Base-by-base conservation (phyloP, 2,888 invertebrate genomes). In the Leptura quadrifasciata region DNA sequence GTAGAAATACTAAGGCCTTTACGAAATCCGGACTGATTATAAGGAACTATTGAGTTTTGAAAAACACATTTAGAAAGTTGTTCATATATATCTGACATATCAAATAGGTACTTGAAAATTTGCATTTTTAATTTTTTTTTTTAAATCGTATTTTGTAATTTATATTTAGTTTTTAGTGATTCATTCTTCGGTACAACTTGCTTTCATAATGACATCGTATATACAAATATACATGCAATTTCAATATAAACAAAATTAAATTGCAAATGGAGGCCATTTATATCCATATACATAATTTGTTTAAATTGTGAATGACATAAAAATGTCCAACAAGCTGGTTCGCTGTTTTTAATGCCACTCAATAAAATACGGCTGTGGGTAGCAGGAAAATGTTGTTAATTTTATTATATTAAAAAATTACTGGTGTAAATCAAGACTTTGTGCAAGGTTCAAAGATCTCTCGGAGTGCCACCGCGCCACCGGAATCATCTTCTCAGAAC, bases 261-360 rank as follows among this genome's bases (percentile, higher is more conserved):
- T 61, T 27, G 8, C n/a, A n/a, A 61, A 61, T 18, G n/a, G n/a
- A 61, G 31, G 70, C 57, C 70, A 58, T 70, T 31, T 70, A 58
- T 70, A 70, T 70, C 60, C 70, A 70, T 70, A 58, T 58, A 70
- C 5, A 58, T 70, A 58, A 70, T 70, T 58, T 24, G 18, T 31
- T 20, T 57, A 57, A 70, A 70, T 70, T 58, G 58, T 35, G 54
- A 70, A 58, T 70, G 70, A 70, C 70, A 70, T 57, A 57, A 70
- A 58, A 70, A 55, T 55, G 9, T n/a, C 20, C 31, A 65, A 65
- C n/a, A 31, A 61, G 5, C 57, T 3, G 57, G 21, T 10, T 2
- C 24, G 60, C 17, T 31, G 27, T 61, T 61, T 61, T 61, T 61
- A 31, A n/a, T 17, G 18, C 31, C 60, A 31, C n/a, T 27, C n/a